Percentiles rank a stretch among this genome's conserved stretches.
These are phyloP conservation scores for Sitta carolinensis DNA, from an alignment of 2,797 vertebrate species.

Conservation along the genomic window DNA sequence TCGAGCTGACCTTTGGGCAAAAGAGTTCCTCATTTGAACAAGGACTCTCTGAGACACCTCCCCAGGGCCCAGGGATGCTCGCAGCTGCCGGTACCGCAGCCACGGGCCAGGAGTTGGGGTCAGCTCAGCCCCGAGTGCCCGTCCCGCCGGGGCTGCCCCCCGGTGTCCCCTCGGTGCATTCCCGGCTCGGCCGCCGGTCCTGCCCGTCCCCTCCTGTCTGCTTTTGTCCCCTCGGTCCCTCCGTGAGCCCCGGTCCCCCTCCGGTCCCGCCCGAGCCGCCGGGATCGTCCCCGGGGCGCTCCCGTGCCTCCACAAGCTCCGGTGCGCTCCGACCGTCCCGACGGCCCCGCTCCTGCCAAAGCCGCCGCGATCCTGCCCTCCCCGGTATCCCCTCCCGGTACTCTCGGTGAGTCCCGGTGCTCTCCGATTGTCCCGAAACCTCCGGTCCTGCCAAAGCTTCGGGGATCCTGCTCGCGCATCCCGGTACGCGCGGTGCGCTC, in stretches of 20 bases:
- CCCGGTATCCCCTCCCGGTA: not conserved
- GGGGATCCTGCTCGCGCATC: accelerated
- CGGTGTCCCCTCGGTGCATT: not conserved
- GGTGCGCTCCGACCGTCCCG: not conserved
- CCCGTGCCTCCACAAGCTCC: not conserved
- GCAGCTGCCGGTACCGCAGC: accelerated
- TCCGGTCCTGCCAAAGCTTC: not conserved
- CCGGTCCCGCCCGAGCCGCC: not conserved
- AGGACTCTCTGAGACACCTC: accelerated
- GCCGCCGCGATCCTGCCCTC: not conserved
- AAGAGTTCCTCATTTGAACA: accelerated
- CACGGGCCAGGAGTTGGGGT: accelerated
- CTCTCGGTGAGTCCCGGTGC: too few relatives aligned
- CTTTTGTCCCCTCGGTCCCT: not conserved
- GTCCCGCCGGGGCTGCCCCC: not conserved
- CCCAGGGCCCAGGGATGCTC: not conserved
- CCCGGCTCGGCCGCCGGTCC: not conserved
- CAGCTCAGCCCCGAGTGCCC: not conserved
- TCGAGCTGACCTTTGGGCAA: accelerated
- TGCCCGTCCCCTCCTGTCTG: accelerated
- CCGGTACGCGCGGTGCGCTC: not conserved
- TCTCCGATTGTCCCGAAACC: too few relatives aligned
- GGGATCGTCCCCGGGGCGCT: not conserved
- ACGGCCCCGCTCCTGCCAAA: not conserved
- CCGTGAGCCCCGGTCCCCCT: not conserved